Percentiles rank a stretch among this genome's conserved stretches.
These are phyloP conservation scores for Ecliptopera silaceata DNA, from an alignment of 2,888 invertebrate species.

Conservation along the genomic window DNA sequence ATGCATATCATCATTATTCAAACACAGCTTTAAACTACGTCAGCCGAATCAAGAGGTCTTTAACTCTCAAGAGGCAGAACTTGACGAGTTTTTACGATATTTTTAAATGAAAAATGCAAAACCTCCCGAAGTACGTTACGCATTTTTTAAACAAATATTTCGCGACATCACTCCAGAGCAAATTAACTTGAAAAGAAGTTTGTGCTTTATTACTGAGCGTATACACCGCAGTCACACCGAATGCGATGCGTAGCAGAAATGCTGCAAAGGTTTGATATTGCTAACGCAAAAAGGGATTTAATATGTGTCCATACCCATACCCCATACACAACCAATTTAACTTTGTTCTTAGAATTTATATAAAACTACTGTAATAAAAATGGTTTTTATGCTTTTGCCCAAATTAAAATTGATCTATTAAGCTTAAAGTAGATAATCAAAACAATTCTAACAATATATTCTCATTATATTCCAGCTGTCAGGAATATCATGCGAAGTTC, in stretches of 20 bases:
- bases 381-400: no score
- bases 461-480: neutral
- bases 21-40: neutral
- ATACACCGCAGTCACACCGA: slow-evolving; percentile 12
- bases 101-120: slow-evolving; percentile 59
- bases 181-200: slow-evolving; percentile 39
- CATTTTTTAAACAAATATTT: slow-evolving; percentile 40
- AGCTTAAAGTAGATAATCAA: no score
- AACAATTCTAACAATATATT: neutral
- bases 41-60: neutral
- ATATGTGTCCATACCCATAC: no score
- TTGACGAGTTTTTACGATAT: slow-evolving; percentile 53
- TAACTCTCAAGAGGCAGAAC: neutral
- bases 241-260: slow-evolving; percentile 2
- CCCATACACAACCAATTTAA: no score
- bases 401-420: no score
- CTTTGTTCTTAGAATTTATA: no score
- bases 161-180: slow-evolving; percentile 27
- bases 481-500: neutral
- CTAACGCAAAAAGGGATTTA: no score
- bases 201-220: slow-evolving; percentile 33
- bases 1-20: no score
- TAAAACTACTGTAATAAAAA: no score
- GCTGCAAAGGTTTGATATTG: no score
- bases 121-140: slow-evolving; percentile 37